These are phyloP conservation scores for Catharus ustulatus DNA, from an alignment of 2,797 vertebrate species.

Conservation along the genomic window DNA sequence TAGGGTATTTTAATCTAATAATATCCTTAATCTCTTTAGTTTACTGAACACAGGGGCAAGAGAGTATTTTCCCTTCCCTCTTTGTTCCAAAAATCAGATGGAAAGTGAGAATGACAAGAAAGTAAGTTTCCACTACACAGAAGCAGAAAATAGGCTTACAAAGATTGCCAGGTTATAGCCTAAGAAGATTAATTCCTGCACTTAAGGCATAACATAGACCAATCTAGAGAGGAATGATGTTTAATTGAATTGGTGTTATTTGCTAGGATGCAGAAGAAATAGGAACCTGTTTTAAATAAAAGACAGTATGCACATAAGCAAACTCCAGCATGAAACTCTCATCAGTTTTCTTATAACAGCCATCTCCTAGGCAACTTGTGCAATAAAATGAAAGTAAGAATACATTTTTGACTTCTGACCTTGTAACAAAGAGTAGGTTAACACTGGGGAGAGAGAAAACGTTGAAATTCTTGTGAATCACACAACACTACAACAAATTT, in stretches of 20 bases:
- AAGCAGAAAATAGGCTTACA: slow-evolving; percentile 33
- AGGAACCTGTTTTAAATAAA: slow-evolving; percentile 42
- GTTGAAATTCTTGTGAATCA: not conserved
- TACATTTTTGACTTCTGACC: slow-evolving; percentile 2
- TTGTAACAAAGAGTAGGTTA: not conserved
- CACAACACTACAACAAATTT: not conserved
- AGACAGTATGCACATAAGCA: not conserved
- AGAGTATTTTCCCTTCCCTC: not conserved
- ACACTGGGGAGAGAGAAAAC: not conserved
- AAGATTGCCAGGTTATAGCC: slow-evolving; percentile 13
- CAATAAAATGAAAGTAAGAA: slow-evolving; percentile 6
- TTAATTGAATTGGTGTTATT: slow-evolving; percentile 37
- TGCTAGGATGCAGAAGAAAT: slow-evolving; percentile 16
- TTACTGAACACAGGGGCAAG: not conserved
- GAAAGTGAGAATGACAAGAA: not conserved
- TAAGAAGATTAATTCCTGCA: slow-evolving; percentile 53
- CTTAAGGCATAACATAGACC: slow-evolving; percentile 7
- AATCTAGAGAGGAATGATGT: slow-evolving; percentile 1
- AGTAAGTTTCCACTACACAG: not conserved
- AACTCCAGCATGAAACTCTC: not conserved
- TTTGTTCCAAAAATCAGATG: not conserved
- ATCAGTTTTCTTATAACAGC: not conserved
- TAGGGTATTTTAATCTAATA: not conserved
- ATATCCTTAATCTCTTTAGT: not conserved
- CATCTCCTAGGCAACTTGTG: slow-evolving; percentile 17